Percentiles rank a stretch among this genome's conserved stretches.
Conservation (phyloP, 2,797 vertebrate genomes). For the Anableps anableps region DNA sequence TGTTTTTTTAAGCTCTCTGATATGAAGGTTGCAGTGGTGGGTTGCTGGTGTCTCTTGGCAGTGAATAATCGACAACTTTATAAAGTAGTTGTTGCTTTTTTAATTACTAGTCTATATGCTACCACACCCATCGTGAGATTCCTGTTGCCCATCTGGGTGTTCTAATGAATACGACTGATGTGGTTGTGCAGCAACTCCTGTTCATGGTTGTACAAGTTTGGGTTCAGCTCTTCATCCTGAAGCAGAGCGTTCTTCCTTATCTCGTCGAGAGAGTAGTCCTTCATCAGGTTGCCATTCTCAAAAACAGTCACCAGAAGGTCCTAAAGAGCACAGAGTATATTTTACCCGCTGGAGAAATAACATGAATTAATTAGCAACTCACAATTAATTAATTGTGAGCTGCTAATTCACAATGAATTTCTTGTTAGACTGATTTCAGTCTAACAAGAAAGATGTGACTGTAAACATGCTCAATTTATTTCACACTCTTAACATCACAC, state of each 20-base stretch:
- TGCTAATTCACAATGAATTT: too few species aligned
- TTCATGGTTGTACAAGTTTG: conserved; percentile 71
- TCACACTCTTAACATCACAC: neutral
- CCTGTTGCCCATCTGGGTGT: fast-evolving
- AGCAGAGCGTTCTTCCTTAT: conserved; percentile 82
- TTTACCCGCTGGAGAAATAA: neutral
- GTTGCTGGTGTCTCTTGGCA: neutral
- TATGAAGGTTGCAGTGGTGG: neutral
- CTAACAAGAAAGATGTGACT: neutral
- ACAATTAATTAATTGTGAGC: too few species aligned
- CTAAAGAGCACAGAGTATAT: conserved; percentile 39
- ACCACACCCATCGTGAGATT: neutral
- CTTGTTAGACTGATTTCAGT: too few species aligned
- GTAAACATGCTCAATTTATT: neutral
- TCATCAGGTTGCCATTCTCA: conserved; percentile 79
- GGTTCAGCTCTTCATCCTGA: conserved; percentile 67
- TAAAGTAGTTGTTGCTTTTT: neutral
- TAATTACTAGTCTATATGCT: neutral
- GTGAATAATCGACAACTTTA: neutral
- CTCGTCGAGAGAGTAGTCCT: conserved; percentile 83
- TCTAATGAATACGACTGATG: conserved; percentile 77
- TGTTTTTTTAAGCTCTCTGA: neutral
- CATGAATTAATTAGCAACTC: too few species aligned
- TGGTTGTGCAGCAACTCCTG: conserved; percentile 69
- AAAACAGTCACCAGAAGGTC: conserved; percentile 83